Percentiles rank a stretch among this genome's conserved stretches.
Conservation (phyloP, 1,140 invertebrate genomes). For the Gonioctena quinquepunctata region DNA sequence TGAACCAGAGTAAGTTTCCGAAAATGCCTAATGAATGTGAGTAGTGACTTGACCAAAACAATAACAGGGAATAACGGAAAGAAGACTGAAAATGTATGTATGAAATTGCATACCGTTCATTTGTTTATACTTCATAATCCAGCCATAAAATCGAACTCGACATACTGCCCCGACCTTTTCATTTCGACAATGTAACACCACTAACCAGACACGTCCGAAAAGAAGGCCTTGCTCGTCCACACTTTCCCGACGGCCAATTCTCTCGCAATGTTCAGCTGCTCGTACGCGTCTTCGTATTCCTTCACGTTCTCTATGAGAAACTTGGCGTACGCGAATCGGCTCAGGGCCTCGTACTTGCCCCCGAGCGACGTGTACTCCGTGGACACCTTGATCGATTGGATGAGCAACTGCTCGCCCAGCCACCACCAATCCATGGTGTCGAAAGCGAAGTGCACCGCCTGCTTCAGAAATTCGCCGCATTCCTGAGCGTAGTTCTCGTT, state of each 20-base stretch:
- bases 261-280: slow-evolving; percentile 45
- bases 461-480: slow-evolving; percentile 54
- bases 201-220: slow-evolving; percentile 19
- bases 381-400: slow-evolving; percentile 55
- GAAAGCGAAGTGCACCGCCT: slow-evolving; percentile 58
- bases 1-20: too few species aligned
- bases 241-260: slow-evolving; percentile 44
- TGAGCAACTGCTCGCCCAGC: slow-evolving; percentile 62
- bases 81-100: too few species aligned
- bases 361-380: slow-evolving; percentile 56
- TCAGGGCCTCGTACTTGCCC: slow-evolving; percentile 55
- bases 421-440: slow-evolving; percentile 61
- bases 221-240: slow-evolving; percentile 49
- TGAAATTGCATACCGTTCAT: too few species aligned
- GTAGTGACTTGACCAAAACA: too few species aligned
- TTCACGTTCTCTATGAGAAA: slow-evolving; percentile 60
- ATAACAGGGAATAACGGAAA: too few species aligned
- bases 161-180: too few species aligned
- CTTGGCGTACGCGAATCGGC: slow-evolving; percentile 60
- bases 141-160: too few species aligned
- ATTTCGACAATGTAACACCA: too few species aligned
- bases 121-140: too few species aligned
- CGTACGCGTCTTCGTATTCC: slow-evolving; percentile 43
- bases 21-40: too few species aligned
- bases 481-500: slow-evolving; percentile 38